Percentiles rank a stretch among this genome's conserved stretches.
Evolutionary conservation across 35 echinoderm and acorn worm species (phyloP).

Genomic region (Heliocidaris tuberculata): DNA sequence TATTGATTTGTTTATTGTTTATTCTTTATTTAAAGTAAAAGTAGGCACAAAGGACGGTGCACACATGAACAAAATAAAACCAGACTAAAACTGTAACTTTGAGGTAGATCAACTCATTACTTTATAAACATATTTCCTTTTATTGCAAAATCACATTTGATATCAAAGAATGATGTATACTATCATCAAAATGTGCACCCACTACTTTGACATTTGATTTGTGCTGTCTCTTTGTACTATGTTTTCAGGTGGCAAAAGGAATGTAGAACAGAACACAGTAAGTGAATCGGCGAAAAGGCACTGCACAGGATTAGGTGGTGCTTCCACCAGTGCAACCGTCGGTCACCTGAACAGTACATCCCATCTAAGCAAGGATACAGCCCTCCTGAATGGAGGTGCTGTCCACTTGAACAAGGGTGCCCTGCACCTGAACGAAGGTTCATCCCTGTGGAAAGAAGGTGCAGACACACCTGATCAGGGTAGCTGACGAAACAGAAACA

Average conservation of each 20-base stretch:
- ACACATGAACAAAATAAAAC: no score
- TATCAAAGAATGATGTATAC: no score
- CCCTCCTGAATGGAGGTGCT: background rate
- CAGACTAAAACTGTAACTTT: no score
- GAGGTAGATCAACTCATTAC: no score
- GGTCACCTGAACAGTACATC: background rate
- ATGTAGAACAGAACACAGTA: background rate
- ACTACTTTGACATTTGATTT: background rate
- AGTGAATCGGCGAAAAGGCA: conserved; percentile 34
- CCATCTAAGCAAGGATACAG: background rate
- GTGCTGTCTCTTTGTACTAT: background rate
- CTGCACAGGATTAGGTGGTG: background rate
- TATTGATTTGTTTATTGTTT: no score
- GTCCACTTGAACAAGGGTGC: background rate
- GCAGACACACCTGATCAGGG: background rate
- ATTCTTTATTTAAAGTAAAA: no score
- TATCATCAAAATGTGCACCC: background rate
- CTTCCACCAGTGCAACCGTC: background rate
- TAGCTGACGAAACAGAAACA: background rate
- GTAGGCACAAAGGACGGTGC: no score
- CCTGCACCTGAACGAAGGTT: background rate
- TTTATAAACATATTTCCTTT: no score
- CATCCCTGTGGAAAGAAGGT: background rate
- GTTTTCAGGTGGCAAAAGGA: background rate
- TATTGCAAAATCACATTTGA: no score